These are phyloP conservation scores for Cyprinodon brontotheroides DNA, from an alignment of 2,113 vertebrate genomes.

Conservation along the genomic window DNA sequence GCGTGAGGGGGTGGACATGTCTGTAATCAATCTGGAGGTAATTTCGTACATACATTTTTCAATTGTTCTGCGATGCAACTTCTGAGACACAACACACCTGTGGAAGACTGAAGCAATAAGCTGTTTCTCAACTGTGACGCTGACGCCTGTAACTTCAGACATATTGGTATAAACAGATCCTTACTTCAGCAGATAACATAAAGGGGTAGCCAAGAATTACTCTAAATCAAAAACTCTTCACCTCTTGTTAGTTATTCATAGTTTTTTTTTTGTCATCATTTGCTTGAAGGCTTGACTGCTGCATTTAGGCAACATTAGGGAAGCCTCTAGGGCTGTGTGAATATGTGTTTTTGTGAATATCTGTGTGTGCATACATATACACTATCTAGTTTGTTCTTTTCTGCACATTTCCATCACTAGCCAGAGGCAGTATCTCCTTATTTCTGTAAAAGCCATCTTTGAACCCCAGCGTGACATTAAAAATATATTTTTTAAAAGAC, in stretches of 20 bases:
- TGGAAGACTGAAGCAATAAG: no score
- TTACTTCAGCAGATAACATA: conserved; percentile 24
- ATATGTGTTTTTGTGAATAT: conserved; percentile 1
- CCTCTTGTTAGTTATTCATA: conserved; percentile 44
- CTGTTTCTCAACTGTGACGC: no score
- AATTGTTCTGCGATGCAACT: no score
- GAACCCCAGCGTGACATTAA: not conserved
- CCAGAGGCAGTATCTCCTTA: conserved; percentile 34
- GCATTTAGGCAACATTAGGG: conserved; percentile 35
- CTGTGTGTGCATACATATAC: conserved; percentile 4
- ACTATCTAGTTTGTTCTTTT: conserved; percentile 7
- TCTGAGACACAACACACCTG: no score
- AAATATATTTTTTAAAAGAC: not conserved
- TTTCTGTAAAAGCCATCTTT: conserved; percentile 22
- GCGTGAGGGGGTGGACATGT: no score
- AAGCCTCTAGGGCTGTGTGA: conserved; percentile 27
- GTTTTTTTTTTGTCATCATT: not conserved
- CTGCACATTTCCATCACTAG: conserved; percentile 36
- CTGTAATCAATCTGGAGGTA: no score
- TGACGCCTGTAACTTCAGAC: not conserved
- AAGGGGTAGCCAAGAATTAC: conserved; percentile 70
- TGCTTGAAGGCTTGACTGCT: conserved; percentile 43
- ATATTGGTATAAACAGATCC: conserved; percentile 24
- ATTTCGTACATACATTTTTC: no score
- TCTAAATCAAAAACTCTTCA: conserved; percentile 54